Evolutionary conservation across 2,113 vertebrate species (phyloP), one percentile per base, ranked within the genome.

Genomic region (Cardinalis cardinalis): DNA sequence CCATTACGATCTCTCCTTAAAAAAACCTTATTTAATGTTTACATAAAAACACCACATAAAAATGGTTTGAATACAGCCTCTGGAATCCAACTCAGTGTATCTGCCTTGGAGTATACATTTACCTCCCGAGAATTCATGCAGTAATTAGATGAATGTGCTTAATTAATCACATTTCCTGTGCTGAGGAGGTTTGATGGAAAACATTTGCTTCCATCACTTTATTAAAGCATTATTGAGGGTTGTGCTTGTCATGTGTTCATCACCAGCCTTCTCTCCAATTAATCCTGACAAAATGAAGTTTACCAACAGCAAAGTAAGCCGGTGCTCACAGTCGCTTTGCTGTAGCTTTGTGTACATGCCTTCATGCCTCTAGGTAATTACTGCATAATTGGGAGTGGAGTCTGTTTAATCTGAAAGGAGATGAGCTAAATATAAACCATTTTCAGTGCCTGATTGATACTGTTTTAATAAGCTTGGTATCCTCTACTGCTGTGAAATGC

Each of bases 371-470:
- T 90, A 95, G 95, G 94, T 97, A 98, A 97, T 97, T 97, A 92
- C 85, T 63, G 93, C 71, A 49, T 95, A 96, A 95, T 90, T 94
- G 92, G 84, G 92, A 97, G 73, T 84, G 60, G 85, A 95, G 96
- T 90, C 93, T 96, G 87, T 94, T 96, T 97, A 97, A 97, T 97
- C 91, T 97, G 92, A 97, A 97, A 88, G 78, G 91, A 96, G 92
- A 93, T 79, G 89, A 65, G 78, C 95, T 97, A 97, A 97, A 94
- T 96, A 97, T 92, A 95, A 96, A 93, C 93, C 89, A 36, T 94
- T 94, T 96, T 76, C 77, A 94, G 72, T 81, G 87, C 72, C 69
- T 96, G 88, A 72, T 74, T 94, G 93, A 92, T 94, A 89, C 64
- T 59, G n/a, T 83, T 96, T 94, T 92, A 88, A 69, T 68, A 94